A percentile compares a stretch with the other conserved stretches of the same genome.
These are phyloP conservation scores for Craseonycteris thonglongyai DNA, from an alignment of 2,113 vertebrate genomes.

Conservation along the genomic window DNA sequence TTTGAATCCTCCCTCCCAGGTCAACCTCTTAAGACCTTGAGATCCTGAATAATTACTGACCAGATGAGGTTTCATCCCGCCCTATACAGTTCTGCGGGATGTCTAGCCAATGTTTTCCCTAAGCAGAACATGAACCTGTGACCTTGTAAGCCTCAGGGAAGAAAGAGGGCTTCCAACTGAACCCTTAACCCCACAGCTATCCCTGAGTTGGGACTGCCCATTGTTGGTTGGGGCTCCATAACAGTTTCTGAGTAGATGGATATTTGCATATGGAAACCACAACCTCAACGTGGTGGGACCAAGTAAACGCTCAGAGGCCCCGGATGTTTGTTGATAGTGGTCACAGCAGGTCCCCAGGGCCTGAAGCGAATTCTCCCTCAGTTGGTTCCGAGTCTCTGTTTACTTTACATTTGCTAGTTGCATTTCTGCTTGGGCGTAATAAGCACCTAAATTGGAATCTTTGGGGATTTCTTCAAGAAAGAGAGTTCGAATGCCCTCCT, in stretches of 20 bases:
- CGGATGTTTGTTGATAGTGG: not conserved
- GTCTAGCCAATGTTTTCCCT: slow-evolving; percentile 62
- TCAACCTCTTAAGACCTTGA: slow-evolving; percentile 47
- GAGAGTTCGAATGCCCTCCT: not conserved
- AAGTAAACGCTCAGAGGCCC: slow-evolving; percentile 62
- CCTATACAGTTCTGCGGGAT: slow-evolving; percentile 62
- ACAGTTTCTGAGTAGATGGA: slow-evolving; percentile 68
- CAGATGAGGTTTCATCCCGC: slow-evolving; percentile 53
- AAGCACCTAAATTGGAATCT: not conserved
- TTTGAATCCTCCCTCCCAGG: not conserved
- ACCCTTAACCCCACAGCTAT: slow-evolving; percentile 67
- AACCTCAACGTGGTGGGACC: slow-evolving; percentile 58
- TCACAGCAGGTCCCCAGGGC: not conserved
- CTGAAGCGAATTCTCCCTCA: not conserved
- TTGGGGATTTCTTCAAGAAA: not conserved
- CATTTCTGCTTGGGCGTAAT: not conserved
- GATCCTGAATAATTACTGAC: slow-evolving; percentile 49
- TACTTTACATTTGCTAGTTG: not conserved
- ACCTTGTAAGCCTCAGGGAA: slow-evolving; percentile 63
- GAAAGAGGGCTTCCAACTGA: slow-evolving; percentile 72
- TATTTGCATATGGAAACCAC: slow-evolving; percentile 61
- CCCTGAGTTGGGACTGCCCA: slow-evolving; percentile 72
- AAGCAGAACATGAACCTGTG: slow-evolving; percentile 69
- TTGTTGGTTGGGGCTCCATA: slow-evolving; percentile 66
- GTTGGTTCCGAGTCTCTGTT: not conserved